These are phyloP conservation scores for Silvanus unidentatus DNA, from an alignment of 2,888 invertebrate species.

Conservation along the genomic window DNA sequence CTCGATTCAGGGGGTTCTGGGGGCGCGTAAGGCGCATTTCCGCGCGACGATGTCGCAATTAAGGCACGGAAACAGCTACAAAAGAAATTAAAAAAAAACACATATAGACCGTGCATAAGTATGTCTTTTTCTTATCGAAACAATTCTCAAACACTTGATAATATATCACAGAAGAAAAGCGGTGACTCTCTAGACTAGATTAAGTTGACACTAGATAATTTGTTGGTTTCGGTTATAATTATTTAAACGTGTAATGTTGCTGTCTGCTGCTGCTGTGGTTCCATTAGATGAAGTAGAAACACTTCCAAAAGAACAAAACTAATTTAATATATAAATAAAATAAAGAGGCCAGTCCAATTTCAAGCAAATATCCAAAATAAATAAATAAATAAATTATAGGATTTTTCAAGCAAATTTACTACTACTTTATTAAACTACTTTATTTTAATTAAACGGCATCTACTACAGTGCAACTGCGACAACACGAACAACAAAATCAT, in stretches of 20 bases:
- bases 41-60: slow-evolving; percentile 31
- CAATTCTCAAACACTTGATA: slow-evolving; percentile 33
- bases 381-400: slow-evolving; percentile 12
- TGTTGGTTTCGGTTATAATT: neutral
- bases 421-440: slow-evolving; percentile 53
- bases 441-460: slow-evolving; percentile 50
- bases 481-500: slow-evolving; percentile 8
- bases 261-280: neutral
- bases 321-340: slow-evolving; percentile 1
- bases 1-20: neutral
- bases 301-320: slow-evolving; percentile 28
- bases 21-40: slow-evolving; percentile 3
- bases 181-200: slow-evolving; percentile 39
- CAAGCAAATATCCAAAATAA: slow-evolving; percentile 3
- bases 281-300: slow-evolving; percentile 16
- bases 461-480: slow-evolving; percentile 50
- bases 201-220: slow-evolving; percentile 9
- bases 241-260: neutral
- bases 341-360: slow-evolving; percentile 1
- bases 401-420: slow-evolving; percentile 46
- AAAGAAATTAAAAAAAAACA: slow-evolving; percentile 5
- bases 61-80: slow-evolving; percentile 45
- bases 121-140: slow-evolving; percentile 28
- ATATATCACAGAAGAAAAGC: slow-evolving; percentile 44
- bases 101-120: slow-evolving; percentile 46